phyloP scores from a whole-genome alignment of 2,113 vertebrate genomes.

The Lota lota region DNA sequence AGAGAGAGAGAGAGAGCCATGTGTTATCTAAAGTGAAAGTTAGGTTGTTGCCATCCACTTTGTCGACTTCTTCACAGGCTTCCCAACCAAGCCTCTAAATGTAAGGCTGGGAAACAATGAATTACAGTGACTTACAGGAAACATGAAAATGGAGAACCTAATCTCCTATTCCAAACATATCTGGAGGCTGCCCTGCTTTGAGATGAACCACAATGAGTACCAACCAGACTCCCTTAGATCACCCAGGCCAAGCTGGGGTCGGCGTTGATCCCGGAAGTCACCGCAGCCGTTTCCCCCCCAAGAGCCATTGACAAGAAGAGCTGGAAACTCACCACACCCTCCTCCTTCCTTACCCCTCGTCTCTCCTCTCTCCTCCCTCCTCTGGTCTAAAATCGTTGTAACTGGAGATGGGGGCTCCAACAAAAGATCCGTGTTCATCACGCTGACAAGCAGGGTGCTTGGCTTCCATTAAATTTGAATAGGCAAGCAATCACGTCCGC shows the following conservation, averaged over 20 bases:
- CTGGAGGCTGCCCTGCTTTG: too few species aligned
- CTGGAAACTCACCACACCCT: not conserved
- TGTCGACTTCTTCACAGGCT: not conserved
- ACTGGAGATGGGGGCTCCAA: conserved; percentile 64
- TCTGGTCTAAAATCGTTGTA: conserved; percentile 44
- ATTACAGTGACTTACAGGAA: too few species aligned
- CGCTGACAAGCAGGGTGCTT: conserved; percentile 56
- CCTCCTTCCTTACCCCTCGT: not conserved
- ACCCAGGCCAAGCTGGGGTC: too few species aligned
- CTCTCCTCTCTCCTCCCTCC: not conserved
- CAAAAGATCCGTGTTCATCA: conserved; percentile 50
- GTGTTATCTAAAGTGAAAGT: not conserved
- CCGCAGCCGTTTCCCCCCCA: too few species aligned
- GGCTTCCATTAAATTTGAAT: conserved; percentile 71
- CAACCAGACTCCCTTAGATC: too few species aligned
- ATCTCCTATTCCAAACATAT: too few species aligned
- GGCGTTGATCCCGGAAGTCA: too few species aligned
- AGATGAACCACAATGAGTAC: too few species aligned
- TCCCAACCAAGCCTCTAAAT: not conserved
- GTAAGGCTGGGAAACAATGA: not conserved
- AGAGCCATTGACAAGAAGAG: too few species aligned
- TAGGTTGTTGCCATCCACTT: too few species aligned
- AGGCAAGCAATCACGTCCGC: conserved; percentile 30
- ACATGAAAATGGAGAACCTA: too few species aligned
- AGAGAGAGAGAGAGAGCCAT: not conserved